Evolutionary conservation across 92 coral and sea anemone genomes (phyloP), one percentile per base, ranked within the genome.

Genomic region (Paragorgia papillata): DNA sequence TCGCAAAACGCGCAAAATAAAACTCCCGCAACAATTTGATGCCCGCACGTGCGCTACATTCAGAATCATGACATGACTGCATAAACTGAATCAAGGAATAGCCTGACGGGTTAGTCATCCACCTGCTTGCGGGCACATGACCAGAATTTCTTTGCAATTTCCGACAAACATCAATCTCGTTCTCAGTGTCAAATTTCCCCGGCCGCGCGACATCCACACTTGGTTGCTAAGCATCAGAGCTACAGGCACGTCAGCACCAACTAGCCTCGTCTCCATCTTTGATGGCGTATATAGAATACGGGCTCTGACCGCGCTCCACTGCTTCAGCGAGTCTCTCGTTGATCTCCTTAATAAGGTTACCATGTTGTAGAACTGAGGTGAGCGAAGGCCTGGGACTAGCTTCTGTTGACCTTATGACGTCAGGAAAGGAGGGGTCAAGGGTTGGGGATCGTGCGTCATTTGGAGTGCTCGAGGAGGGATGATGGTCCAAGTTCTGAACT

Each of bases 261-360:
- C 97, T 95, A 76, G 92, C 94, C 79, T 95, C 99, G 80, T 95
- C 97, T 59, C 92, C 88, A 71, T 91, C 99, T 76, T 79, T 83
- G 78, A 91, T 95, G 3, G 97, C 99, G 66, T 86, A 95, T 20
- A 95, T 90, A 26, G 88, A 92, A 53, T 95, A 95, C 21, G 99
- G 96, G 80, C 97, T 95, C 54, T 85, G 90, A 8, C 99, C 99
- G 48, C 90, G 84, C 29, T 82, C 62, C 21, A 95, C 90, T 0
- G 99, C 99, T 69, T 89, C 97, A 15, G 92, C 73, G 20, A 95
- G 88, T 62, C 89, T 96, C 73, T 86, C 92, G 69, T 89, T 95
- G 33, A 91, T 85, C 68, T 91, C 87, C 68, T 87, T 89, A 9
- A 91, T 86, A 37, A 95, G 86, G 62, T 91, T 89, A 35, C 86